A percentile compares a stretch with the other conserved stretches of the same genome.
phyloP scores from a whole-genome alignment of 2,797 vertebrate genomes.

The Rhinogobio ventralis region DNA sequence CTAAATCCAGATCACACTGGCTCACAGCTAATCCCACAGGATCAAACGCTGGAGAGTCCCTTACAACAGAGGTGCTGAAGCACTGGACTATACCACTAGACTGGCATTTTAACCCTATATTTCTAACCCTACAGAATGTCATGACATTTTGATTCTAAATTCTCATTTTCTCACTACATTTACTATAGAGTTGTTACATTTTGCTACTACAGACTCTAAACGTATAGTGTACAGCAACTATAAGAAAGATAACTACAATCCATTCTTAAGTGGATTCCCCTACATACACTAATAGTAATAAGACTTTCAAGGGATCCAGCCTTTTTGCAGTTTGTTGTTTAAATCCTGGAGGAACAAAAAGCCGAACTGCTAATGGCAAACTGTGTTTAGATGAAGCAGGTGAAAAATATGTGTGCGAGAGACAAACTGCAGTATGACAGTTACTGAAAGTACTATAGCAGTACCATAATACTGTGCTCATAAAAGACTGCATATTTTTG shows the following conservation, averaged over 20 bases:
- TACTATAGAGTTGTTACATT: background rate
- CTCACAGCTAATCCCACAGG: conserved; percentile 69
- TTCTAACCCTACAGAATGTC: conserved; percentile 12
- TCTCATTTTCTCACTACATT: background rate
- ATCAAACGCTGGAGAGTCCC: conserved; percentile 60
- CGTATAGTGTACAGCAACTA: background rate
- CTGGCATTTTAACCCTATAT: conserved; percentile 14
- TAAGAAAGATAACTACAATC: background rate
- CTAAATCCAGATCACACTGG: conserved; percentile 66
- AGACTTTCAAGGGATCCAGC: background rate
- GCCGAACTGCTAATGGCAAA: conserved; percentile 5
- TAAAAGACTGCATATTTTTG: background rate
- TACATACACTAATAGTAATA: background rate
- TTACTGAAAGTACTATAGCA: background rate
- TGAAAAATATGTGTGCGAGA: background rate
- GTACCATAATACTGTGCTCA: background rate
- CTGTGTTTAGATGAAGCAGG: conserved; percentile 21
- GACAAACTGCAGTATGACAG: background rate
- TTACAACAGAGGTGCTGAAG: conserved; percentile 40
- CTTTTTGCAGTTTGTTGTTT: conserved; percentile 6
- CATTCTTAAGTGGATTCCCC: background rate
- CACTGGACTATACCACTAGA: conserved; percentile 14
- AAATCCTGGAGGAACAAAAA: background rate
- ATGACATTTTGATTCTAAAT: conserved; percentile 6
- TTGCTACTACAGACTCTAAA: background rate